phyloP scores from a whole-genome alignment of 2,113 vertebrate genomes.

The Neodontobutis hainanensis region DNA sequence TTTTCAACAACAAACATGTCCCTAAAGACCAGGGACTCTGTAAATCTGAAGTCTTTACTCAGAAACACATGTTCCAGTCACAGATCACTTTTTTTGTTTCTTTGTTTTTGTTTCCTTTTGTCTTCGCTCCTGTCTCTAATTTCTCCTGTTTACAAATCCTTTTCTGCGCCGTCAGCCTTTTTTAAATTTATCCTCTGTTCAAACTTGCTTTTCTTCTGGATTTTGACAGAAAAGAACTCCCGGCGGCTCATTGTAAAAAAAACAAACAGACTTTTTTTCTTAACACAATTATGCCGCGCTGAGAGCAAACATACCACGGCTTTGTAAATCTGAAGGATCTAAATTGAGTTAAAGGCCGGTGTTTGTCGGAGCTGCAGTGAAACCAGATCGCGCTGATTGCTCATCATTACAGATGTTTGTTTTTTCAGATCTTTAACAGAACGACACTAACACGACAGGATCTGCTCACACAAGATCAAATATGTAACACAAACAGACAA shows the following conservation, averaged over 20 bases:
- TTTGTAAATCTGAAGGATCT: constrained; percentile 52
- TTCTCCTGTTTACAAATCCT: constrained; percentile 48
- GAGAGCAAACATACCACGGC: neutral
- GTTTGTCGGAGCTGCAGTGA: constrained; percentile 40
- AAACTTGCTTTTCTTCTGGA: constrained; percentile 45
- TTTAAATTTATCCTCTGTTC: constrained; percentile 41
- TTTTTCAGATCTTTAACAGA: constrained; percentile 57
- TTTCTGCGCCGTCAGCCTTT: constrained; percentile 68
- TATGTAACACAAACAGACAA: neutral
- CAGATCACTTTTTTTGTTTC: neutral
- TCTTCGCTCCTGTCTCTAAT: constrained; percentile 28
- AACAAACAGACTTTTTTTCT: constrained; percentile 38
- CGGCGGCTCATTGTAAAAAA: constrained; percentile 3
- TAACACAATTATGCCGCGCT: constrained; percentile 16
- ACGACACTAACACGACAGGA: constrained; percentile 25
- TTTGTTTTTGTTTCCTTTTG: neutral
- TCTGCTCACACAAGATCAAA: neutral
- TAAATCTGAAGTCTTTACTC: too few relatives aligned
- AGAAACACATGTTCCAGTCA: neutral
- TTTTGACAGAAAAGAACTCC: constrained; percentile 45
- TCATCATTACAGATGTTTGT: constrained; percentile 57
- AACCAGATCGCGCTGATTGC: constrained; percentile 64
- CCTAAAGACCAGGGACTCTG: too few relatives aligned
- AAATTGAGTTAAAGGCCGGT: constrained; percentile 40
- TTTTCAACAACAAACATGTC: neutral